phyloP scores from a whole-genome alignment of 2,888 invertebrate species.

The Sarcophaga rosellei region DNA sequence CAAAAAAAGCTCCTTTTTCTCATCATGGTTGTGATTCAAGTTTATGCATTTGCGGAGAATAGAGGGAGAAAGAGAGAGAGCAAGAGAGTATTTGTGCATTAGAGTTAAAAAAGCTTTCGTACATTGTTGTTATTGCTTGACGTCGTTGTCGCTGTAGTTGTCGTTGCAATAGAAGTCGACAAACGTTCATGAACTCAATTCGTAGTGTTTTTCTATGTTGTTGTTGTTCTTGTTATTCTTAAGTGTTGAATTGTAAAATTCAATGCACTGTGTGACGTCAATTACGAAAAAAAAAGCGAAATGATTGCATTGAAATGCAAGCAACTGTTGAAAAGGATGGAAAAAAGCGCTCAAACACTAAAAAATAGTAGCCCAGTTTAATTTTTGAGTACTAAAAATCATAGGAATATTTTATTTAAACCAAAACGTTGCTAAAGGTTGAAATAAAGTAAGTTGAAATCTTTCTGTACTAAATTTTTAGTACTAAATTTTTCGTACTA shows the following conservation, averaged over 20 bases:
- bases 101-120: constrained; percentile 6
- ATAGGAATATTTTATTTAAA: too few species aligned
- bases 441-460: too few species aligned
- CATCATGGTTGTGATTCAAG: not conserved
- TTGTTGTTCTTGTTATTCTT: not conserved
- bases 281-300: constrained; percentile 56
- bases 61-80: too few species aligned
- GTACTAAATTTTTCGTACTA: too few species aligned
- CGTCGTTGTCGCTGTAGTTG: constrained; percentile 20
- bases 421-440: too few species aligned
- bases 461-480: too few species aligned
- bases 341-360: not conserved
- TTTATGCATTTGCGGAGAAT: not conserved
- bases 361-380: not conserved
- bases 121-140: constrained; percentile 26
- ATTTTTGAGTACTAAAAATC: too few species aligned
- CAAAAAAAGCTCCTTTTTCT: too few species aligned
- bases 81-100: too few species aligned
- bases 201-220: constrained; percentile 45
- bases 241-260: constrained; percentile 49
- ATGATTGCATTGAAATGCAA: not conserved
- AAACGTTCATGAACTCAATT: constrained; percentile 79
- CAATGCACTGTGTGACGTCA: constrained; percentile 68
- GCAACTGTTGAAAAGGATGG: not conserved
- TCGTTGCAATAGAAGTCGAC: constrained; percentile 76